Conservation (phyloP, 2,888 invertebrate species). For the Hemicrepidius hirtus region DNA sequence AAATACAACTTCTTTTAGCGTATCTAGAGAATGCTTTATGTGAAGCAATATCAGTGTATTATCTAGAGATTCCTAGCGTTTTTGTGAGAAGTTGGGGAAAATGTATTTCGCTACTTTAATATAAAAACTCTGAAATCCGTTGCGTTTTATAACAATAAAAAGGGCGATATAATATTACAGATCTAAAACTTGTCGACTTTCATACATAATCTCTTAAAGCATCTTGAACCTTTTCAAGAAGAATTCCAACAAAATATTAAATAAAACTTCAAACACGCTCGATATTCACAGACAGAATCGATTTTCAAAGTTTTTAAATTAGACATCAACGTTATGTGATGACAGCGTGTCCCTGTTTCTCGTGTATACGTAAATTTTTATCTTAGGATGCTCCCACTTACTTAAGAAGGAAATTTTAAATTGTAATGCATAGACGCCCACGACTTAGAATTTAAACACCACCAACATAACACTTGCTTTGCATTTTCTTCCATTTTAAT, state of each 20-base stretch:
- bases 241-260: slow-evolving; percentile 18
- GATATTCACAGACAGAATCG: slow-evolving; percentile 27
- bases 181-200: slow-evolving; percentile 13
- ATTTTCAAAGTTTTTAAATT: slow-evolving; percentile 36
- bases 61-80: slow-evolving; percentile 1
- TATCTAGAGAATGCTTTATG: too few species aligned
- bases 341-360: background rate
- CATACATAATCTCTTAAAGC: background rate
- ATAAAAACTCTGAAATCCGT: slow-evolving; percentile 5
- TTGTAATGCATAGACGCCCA: background rate
- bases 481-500: too few species aligned
- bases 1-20: too few species aligned
- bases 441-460: too few species aligned
- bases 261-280: slow-evolving; percentile 7
- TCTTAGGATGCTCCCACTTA: background rate
- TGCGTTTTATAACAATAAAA: background rate
- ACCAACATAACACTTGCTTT: too few species aligned
- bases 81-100: background rate
- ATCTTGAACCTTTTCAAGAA: background rate
- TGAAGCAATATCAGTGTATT: background rate
- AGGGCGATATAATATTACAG: background rate
- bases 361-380: slow-evolving; percentile 1
- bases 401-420: slow-evolving; percentile 2
- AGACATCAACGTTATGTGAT: slow-evolving; percentile 1
- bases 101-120: slow-evolving; percentile 1